Conservation (phyloP, 2,888 invertebrate species). For the Thymelicus sylvestris region DNA sequence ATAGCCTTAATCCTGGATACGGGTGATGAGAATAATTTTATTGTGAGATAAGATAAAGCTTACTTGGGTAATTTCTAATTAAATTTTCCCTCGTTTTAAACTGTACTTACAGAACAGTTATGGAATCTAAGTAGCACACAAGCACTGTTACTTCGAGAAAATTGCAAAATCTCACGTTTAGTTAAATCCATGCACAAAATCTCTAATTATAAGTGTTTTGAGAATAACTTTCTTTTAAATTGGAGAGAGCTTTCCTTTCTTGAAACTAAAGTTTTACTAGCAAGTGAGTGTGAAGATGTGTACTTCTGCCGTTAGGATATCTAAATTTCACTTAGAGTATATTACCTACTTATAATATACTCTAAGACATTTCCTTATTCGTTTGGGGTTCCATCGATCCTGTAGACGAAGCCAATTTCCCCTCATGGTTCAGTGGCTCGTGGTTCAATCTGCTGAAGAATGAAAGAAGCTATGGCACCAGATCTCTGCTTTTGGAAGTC, state of each 20-base stretch:
- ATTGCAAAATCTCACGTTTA: constrained; percentile 21
- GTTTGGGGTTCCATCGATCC: no score
- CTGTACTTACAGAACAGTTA: neutral
- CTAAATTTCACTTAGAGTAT: no score
- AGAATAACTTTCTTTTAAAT: constrained; percentile 5
- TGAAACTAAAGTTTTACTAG: neutral
- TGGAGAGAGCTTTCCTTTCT: neutral
- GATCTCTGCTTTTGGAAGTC: no score
- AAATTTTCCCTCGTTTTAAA: neutral
- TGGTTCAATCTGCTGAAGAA: no score
- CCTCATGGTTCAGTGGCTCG: no score
- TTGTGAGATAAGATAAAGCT: neutral
- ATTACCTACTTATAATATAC: no score
- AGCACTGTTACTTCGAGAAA: neutral
- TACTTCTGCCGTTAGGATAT: no score
- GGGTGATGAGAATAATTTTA: neutral
- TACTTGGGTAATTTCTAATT: neutral
- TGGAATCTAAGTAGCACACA: constrained; percentile 7
- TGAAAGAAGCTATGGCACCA: no score
- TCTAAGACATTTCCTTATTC: no score
- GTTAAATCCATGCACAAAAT: neutral
- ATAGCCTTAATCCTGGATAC: neutral
- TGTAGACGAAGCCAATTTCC: no score
- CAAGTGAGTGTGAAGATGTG: no score
- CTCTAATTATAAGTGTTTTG: constrained; percentile 4